These are phyloP conservation scores for Siderastrea radians DNA, from an alignment of 92 coral and sea anemone genomes.

Conservation along the genomic window DNA sequence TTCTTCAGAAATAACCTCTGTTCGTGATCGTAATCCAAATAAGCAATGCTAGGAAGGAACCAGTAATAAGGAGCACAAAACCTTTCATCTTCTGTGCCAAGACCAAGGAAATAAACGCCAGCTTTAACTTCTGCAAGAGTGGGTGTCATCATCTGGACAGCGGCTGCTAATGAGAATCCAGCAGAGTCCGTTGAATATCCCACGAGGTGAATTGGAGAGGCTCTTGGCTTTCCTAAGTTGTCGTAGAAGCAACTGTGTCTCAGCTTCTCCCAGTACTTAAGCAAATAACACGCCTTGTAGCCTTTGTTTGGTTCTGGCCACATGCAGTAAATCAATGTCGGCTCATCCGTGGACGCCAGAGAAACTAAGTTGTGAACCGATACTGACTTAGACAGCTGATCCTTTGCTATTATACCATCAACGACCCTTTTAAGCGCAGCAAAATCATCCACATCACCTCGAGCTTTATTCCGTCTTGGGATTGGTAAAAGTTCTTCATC, in stretches of 20 bases:
- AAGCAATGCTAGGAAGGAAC: constrained; percentile 52
- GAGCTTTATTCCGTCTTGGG: no score
- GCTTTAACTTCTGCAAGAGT: constrained; percentile 18
- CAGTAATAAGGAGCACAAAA: constrained; percentile 54
- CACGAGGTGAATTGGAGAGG: constrained; percentile 35
- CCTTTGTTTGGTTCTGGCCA: constrained; percentile 51
- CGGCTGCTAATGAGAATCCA: constrained; percentile 58
- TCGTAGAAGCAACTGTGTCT: constrained; percentile 29
- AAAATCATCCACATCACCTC: no score
- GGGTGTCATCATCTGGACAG: constrained; percentile 42
- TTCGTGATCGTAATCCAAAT: constrained; percentile 53
- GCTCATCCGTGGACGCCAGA: no score
- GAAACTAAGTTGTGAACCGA: no score
- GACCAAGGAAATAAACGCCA: constrained; percentile 43
- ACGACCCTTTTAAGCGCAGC: no score
- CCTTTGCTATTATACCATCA: no score
- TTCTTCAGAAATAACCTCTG: constrained; percentile 10
- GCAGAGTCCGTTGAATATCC: constrained; percentile 62
- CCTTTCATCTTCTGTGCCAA: constrained; percentile 37
- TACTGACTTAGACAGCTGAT: no score
- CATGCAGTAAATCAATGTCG: constrained; percentile 28
- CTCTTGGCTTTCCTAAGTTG: constrained; percentile 38
- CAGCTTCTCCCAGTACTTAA: not conserved
- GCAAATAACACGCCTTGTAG: constrained; percentile 6
- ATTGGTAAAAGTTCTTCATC: no score